A percentile compares a stretch with the other conserved stretches of the same genome.
Conservation (phyloP, 2,113 vertebrate species). For the Hiodon tergisus region DNA sequence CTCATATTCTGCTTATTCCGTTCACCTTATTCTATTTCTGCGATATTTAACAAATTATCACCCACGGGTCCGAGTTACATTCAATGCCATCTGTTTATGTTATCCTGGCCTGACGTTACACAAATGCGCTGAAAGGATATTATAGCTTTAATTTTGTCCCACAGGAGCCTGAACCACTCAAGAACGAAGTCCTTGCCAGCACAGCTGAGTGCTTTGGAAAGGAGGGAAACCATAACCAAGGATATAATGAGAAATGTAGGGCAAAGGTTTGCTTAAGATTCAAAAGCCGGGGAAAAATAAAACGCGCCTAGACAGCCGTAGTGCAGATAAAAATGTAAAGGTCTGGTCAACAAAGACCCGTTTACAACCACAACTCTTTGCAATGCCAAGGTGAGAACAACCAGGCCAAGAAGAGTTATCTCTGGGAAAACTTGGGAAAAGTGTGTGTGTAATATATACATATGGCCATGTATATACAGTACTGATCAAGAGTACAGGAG, state of each 20-base stretch:
- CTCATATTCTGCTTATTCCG: neutral
- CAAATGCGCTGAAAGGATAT: neutral
- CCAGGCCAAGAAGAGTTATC: too few species aligned
- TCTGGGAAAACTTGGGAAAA: too few species aligned
- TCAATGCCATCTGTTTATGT: slow-evolving; percentile 19
- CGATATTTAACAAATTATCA: slow-evolving; percentile 19
- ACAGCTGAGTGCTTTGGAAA: neutral
- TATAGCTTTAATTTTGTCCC: neutral
- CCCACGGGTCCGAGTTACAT: slow-evolving; percentile 21
- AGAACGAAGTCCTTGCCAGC: neutral
- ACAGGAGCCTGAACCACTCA: neutral
- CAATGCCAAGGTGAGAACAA: too few species aligned
- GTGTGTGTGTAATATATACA: too few species aligned
- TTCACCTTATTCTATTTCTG: slow-evolving; percentile 3
- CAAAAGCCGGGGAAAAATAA: too few species aligned
- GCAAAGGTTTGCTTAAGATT: neutral
- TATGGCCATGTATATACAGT: too few species aligned
- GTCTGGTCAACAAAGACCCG: too few species aligned
- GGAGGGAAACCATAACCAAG: neutral
- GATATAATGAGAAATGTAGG: neutral
- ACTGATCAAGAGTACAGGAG: too few species aligned
- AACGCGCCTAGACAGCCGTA: too few species aligned
- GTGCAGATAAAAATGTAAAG: too few species aligned
- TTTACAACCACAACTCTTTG: too few species aligned
- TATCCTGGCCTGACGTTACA: slow-evolving; percentile 9